Conservation (phyloP, 2,113 vertebrate genomes). For the Carettochelys insculpta region DNA sequence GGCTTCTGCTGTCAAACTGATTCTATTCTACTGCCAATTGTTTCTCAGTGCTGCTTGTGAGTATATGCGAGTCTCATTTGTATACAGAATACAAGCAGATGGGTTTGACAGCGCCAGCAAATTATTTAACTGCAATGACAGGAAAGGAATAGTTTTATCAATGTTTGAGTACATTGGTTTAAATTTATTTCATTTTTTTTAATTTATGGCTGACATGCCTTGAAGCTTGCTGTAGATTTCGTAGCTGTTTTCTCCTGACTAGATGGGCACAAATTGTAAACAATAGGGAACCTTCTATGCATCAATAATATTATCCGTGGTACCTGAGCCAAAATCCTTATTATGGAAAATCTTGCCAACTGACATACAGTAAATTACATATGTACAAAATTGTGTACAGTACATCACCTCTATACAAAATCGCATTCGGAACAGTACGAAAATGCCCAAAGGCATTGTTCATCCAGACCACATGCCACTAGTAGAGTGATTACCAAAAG, state of each 20-base stretch:
- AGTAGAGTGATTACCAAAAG: not conserved
- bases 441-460: not conserved
- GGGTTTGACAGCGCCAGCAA: not conserved
- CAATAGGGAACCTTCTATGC: conserved; percentile 1
- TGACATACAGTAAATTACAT: not conserved
- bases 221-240: not conserved
- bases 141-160: not conserved
- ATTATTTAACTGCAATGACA: not conserved
- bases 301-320: conserved; percentile 18
- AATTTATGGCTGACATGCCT: not conserved
- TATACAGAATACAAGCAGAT: not conserved
- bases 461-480: not conserved
- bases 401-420: not conserved
- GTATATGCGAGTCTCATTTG: not conserved
- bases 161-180: not conserved
- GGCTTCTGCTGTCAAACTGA: not conserved
- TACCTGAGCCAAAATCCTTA: not conserved
- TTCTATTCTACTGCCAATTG: rapidly evolving
- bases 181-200: not conserved
- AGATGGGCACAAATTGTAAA: not conserved
- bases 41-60: rapidly evolving
- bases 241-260: not conserved
- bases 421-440: too few species aligned
- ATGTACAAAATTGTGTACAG: not conserved
- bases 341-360: conserved; percentile 15